Percentiles rank a stretch among this genome's conserved stretches.
Conservation (phyloP, 1,140 invertebrate species). For the Goniozus legneri region DNA sequence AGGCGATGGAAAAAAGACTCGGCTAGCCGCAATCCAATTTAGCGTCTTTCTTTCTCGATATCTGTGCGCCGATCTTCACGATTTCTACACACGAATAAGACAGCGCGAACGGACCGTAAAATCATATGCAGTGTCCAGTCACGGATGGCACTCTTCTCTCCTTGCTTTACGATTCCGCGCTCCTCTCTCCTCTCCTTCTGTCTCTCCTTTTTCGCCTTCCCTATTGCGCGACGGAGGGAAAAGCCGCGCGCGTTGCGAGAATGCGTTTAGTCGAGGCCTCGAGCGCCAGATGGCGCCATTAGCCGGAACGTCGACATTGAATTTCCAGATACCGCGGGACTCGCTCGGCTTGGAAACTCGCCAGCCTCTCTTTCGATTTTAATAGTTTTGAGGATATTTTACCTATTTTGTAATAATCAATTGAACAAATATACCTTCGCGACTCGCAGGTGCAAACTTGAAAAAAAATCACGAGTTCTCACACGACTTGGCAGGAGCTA, state of each 20-base stretch:
- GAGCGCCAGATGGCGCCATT: constrained; percentile 36
- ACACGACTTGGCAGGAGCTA: no score
- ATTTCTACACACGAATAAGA: constrained; percentile 56
- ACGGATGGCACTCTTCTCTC: constrained; percentile 49
- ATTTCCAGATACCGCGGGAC: no score
- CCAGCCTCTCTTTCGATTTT: no score
- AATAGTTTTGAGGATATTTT: no score
- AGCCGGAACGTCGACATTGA: constrained; percentile 26
- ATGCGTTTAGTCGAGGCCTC: no score
- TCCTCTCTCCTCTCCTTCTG: constrained; percentile 4
- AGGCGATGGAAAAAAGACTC: constrained; percentile 21
- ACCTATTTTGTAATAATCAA: no score
- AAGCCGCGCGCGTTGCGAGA: constrained; percentile 20
- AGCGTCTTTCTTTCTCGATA: constrained; percentile 54
- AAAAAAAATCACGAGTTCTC: no score
- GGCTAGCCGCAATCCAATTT: constrained; percentile 53
- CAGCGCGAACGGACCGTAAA: constrained; percentile 46
- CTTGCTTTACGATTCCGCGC: neutral
- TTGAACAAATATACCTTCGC: constrained; percentile 2
- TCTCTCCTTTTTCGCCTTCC: constrained; percentile 38
- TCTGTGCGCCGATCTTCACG: constrained; percentile 55
- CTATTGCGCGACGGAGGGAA: no score
- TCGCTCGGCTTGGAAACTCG: no score
- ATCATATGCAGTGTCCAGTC: constrained; percentile 56
- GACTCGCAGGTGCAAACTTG: no score